phyloP scores from a whole-genome alignment of 2,888 invertebrate genomes.

The Ophion ellenae region DNA sequence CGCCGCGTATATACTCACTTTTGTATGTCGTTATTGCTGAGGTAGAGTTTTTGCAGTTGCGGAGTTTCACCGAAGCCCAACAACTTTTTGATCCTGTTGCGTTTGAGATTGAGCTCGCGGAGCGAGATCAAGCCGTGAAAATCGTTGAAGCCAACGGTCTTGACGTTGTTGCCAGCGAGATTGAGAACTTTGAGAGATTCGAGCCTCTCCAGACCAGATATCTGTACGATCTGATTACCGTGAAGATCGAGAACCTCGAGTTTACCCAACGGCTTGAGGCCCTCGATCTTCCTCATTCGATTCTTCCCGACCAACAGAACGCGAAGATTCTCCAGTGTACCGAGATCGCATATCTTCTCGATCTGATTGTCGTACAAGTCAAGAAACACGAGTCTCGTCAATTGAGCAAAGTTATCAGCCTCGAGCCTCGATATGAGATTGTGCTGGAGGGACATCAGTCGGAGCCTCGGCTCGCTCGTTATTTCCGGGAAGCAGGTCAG shows the following conservation, averaged over 20 bases:
- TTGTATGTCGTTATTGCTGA: constrained; percentile 92
- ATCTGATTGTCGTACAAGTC: constrained; percentile 98
- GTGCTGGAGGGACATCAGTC: constrained; percentile 95
- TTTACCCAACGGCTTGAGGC: constrained; percentile 89
- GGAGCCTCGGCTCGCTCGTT: constrained; percentile 91
- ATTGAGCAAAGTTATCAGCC: constrained; percentile 85
- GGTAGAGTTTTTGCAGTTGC: constrained; percentile 90
- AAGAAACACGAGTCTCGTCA: constrained; percentile 93
- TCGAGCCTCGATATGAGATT: constrained; percentile 93
- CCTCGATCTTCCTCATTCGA: constrained; percentile 92
- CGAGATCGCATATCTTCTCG: constrained; percentile 92
- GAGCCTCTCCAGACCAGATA: constrained; percentile 89
- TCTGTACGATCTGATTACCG: constrained; percentile 93
- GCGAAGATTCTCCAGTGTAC: constrained; percentile 90
- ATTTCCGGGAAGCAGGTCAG: constrained; percentile 93
- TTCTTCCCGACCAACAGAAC: constrained; percentile 97
- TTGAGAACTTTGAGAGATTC: constrained; percentile 94
- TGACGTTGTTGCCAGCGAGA: constrained; percentile 95
- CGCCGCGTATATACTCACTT: constrained; percentile 83
- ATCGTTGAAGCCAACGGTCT: constrained; percentile 90
- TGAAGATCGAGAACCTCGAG: constrained; percentile 96
- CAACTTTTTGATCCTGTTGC: constrained; percentile 92
- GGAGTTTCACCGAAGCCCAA: constrained; percentile 92
- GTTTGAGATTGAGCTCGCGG: constrained; percentile 94
- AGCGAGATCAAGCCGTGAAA: constrained; percentile 91